Conservation (phyloP, 1,140 invertebrate genomes). For the Hycleus phaleratus region DNA sequence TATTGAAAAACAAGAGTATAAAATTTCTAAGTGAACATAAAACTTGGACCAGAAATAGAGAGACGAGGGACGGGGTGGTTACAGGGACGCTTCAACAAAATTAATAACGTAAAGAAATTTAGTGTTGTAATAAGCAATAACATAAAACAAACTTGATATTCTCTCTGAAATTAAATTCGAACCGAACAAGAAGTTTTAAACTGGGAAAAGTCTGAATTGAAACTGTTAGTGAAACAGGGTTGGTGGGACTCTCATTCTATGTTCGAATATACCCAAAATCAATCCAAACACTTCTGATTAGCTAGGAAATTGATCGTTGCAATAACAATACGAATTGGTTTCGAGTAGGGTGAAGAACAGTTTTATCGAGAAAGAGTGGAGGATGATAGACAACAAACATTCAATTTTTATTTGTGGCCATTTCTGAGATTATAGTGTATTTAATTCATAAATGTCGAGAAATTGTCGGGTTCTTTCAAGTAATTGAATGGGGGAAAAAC, state of each 20-base stretch:
- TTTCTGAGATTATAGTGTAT: too few relatives aligned
- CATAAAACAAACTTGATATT: slow-evolving; percentile 16
- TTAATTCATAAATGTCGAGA: too few relatives aligned
- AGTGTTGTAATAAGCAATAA: slow-evolving; percentile 15
- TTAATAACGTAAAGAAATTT: slow-evolving; percentile 15
- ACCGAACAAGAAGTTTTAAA: slow-evolving; percentile 16
- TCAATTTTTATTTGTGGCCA: too few relatives aligned
- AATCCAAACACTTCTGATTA: slow-evolving; percentile 16
- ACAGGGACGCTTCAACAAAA: slow-evolving; percentile 1
- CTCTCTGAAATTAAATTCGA: slow-evolving; percentile 14
- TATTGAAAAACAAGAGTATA: slow-evolving; percentile 13
- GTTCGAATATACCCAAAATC: slow-evolving; percentile 10
- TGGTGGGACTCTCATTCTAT: neutral
- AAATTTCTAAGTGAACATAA: slow-evolving; percentile 16
- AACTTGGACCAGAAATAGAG: slow-evolving; percentile 2
- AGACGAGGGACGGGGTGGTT: too few relatives aligned
- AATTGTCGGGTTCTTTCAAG: too few relatives aligned
- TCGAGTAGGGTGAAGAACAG: too few relatives aligned
- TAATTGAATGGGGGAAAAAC: too few relatives aligned
- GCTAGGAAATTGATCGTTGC: slow-evolving; percentile 13
- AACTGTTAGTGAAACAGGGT: slow-evolving; percentile 8
- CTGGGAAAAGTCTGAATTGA: slow-evolving; percentile 7
- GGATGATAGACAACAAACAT: too few relatives aligned
- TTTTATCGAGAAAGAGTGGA: too few relatives aligned
- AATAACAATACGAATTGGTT: slow-evolving; percentile 11